Evolutionary conservation across 2,888 invertebrate species (phyloP).

Genomic region (Selenia dentaria): DNA sequence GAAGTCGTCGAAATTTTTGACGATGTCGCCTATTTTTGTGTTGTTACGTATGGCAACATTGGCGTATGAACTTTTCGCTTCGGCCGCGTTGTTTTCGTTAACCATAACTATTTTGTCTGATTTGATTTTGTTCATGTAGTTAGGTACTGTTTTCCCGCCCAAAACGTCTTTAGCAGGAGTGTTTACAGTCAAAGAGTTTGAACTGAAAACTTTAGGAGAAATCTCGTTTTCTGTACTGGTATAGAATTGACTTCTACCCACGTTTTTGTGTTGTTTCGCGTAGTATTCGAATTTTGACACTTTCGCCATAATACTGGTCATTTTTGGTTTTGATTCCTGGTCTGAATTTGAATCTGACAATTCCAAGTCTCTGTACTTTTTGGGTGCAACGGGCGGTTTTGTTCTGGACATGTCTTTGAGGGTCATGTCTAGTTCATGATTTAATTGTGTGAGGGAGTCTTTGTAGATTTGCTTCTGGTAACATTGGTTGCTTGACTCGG

Average conservation of each 20-base stretch:
- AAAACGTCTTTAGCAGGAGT: conserved; percentile 93
- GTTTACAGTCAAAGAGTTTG: conserved; percentile 91
- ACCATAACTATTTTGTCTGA: conserved; percentile 25
- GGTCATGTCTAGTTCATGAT: conserved; percentile 75
- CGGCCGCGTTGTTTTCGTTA: conserved; percentile 64
- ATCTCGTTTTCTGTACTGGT: conserved; percentile 73
- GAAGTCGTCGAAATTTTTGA: conserved; percentile 77
- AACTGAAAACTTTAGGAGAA: conserved; percentile 92
- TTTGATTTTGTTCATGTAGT: conserved; percentile 85
- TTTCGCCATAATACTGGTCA: conserved; percentile 87
- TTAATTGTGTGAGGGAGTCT: conserved; percentile 66
- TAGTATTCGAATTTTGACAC: conserved; percentile 92
- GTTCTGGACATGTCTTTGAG: conserved; percentile 80
- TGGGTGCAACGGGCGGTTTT: conserved; percentile 87
- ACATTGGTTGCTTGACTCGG: conserved; percentile 55
- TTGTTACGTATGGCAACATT: conserved; percentile 73
- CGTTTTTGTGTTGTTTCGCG: conserved; percentile 86
- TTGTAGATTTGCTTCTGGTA: conserved; percentile 61
- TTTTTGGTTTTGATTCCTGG: conserved; percentile 68
- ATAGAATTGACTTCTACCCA: conserved; percentile 73
- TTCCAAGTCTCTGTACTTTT: conserved; percentile 78
- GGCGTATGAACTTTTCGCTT: conserved; percentile 67
- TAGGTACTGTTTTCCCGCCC: conserved; percentile 86
- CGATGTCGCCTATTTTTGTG: conserved; percentile 75
- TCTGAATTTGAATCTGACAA: conserved; percentile 74